phyloP scores from a whole-genome alignment of 2,888 invertebrate species.

The Pardosa pseudoannulata region DNA sequence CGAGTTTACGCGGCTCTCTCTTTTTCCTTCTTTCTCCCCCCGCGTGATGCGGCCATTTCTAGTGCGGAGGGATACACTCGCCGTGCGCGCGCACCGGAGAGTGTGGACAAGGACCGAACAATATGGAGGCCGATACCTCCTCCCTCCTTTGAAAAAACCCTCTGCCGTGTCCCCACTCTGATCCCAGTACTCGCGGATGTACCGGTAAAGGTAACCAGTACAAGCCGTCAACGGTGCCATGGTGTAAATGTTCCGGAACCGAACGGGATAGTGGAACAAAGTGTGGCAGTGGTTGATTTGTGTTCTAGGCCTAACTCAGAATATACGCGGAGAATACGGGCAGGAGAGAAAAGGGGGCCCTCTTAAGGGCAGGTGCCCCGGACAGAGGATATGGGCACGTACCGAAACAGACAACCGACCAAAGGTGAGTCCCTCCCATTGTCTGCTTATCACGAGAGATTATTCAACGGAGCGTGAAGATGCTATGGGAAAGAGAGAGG shows the following conservation, averaged over 20 bases:
- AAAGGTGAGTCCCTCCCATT: slow-evolving; percentile 35
- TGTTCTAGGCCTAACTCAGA: slow-evolving; percentile 53
- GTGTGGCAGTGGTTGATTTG: slow-evolving; percentile 1
- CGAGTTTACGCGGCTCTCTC: not conserved
- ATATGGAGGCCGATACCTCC: slow-evolving; percentile 42
- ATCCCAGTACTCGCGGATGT: not conserved
- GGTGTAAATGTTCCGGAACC: not conserved
- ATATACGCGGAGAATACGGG: slow-evolving; percentile 44
- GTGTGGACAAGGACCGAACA: slow-evolving; percentile 42
- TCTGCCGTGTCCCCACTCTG: not conserved
- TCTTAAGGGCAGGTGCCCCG: slow-evolving; percentile 62
- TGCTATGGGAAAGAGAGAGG: not conserved
- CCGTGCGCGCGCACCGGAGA: slow-evolving; percentile 38
- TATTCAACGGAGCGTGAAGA: not conserved
- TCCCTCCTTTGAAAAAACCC: slow-evolving; percentile 12
- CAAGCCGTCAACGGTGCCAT: not conserved
- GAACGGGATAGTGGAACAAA: not conserved
- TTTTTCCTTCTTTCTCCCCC: not conserved
- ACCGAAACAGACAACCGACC: not conserved
- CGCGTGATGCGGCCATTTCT: not conserved
- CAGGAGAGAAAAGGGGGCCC: slow-evolving; percentile 45
- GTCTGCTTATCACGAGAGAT: not conserved
- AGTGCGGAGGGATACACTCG: slow-evolving; percentile 44
- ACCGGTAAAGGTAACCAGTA: not conserved
- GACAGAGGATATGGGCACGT: slow-evolving; percentile 62